Percentiles rank a stretch among this genome's conserved stretches.
These are phyloP conservation scores for Thripadectes ignobilis DNA, from an alignment of 2,797 vertebrate species.

Conservation along the genomic window DNA sequence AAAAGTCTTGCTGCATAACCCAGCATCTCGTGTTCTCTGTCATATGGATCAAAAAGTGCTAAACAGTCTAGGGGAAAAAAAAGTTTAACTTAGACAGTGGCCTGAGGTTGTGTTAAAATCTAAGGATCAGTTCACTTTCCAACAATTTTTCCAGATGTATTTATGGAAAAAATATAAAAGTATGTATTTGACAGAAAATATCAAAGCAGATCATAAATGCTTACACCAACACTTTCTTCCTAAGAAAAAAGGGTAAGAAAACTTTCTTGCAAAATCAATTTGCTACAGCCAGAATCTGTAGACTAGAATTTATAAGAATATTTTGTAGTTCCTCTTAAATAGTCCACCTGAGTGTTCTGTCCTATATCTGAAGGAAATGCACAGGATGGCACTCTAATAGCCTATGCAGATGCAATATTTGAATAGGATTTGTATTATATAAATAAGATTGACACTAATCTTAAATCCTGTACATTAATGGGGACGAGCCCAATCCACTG, in stretches of 20 bases:
- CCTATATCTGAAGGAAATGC: background rate
- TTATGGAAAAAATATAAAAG: background rate
- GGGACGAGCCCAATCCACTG: background rate
- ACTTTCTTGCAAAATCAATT: background rate
- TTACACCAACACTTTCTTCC: background rate
- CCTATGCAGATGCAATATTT: background rate
- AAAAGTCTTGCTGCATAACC: background rate
- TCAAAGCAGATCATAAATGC: background rate
- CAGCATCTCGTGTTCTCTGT: background rate
- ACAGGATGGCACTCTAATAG: background rate
- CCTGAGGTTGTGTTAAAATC: background rate
- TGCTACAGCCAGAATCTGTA: background rate
- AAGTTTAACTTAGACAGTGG: background rate
- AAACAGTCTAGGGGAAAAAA: background rate
- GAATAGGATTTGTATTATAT: background rate
- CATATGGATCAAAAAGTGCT: background rate
- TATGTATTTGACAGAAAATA: background rate
- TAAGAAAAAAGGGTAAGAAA: background rate
- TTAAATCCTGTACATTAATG: background rate
- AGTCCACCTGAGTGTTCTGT: background rate
- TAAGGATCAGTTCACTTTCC: background rate
- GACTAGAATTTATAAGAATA: background rate
- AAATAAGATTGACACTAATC: background rate
- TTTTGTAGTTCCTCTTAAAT: background rate
- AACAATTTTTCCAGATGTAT: background rate